Percentiles rank a stretch among this genome's conserved stretches.
phyloP scores from a whole-genome alignment of 2,113 vertebrate genomes.

The Microcebus jonahi region DNA sequence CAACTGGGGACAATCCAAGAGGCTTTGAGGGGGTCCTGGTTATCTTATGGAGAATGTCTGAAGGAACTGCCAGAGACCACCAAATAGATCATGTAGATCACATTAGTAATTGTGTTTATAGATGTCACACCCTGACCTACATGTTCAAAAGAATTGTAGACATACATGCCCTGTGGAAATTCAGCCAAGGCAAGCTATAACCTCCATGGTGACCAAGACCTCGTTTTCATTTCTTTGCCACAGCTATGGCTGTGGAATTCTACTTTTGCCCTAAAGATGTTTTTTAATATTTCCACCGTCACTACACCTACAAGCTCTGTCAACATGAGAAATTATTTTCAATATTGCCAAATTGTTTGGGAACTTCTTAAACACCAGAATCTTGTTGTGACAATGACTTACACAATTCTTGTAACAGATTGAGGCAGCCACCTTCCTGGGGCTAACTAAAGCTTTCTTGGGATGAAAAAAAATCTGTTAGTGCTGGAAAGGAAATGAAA shows the following conservation, averaged over 20 bases:
- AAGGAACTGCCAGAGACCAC: not conserved
- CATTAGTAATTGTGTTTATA: not conserved
- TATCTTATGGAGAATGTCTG: not conserved
- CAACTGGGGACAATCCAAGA: conserved; percentile 52
- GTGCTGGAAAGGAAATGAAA: not conserved
- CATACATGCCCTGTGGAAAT: not conserved
- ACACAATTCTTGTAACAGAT: conserved; percentile 9
- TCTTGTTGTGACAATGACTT: not conserved
- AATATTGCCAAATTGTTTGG: not conserved
- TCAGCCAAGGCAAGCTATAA: not conserved
- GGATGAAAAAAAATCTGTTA: not conserved
- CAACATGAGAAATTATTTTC: not conserved
- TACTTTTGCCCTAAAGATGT: not conserved
- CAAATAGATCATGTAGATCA: not conserved
- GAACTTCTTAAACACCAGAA: conserved; percentile 33
- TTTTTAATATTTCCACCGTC: not conserved
- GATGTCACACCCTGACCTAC: not conserved
- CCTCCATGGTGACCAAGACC: not conserved
- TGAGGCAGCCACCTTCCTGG: not conserved
- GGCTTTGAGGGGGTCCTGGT: conserved; percentile 1
- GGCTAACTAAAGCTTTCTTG: conserved; percentile 32
- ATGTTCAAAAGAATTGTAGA: not conserved
- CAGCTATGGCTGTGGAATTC: not conserved
- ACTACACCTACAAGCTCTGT: conserved; percentile 2
- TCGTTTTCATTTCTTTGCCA: conserved; percentile 42